These are phyloP conservation scores for Centroberyx gerrardi DNA, from an alignment of 2,797 vertebrate species.

Conservation along the genomic window DNA sequence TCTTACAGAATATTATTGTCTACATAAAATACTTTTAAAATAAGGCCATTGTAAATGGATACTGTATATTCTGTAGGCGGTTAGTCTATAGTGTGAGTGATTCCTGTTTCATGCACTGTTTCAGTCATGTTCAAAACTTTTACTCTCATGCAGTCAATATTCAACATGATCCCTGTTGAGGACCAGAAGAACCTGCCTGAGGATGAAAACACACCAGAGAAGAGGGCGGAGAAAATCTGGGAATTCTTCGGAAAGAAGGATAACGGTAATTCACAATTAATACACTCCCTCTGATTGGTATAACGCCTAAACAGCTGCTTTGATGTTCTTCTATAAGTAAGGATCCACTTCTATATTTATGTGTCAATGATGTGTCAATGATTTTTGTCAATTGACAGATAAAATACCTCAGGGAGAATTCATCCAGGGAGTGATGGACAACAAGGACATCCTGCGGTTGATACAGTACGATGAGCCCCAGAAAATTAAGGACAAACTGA, in stretches of 20 bases:
- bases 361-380: no score
- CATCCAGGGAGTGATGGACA: slow-evolving; percentile 91
- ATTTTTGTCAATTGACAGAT: slow-evolving; percentile 77
- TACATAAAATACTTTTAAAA: no score
- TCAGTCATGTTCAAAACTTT: background rate
- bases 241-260: slow-evolving; percentile 92
- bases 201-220: slow-evolving; percentile 93
- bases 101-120: background rate
- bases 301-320: background rate
- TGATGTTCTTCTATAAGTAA: no score
- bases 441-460: slow-evolving; percentile 92
- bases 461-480: slow-evolving; percentile 93
- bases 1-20: no score
- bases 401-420: slow-evolving; percentile 93
- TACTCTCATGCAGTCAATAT: slow-evolving; percentile 88
- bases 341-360: no score
- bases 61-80: background rate
- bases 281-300: background rate
- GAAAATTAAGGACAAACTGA: slow-evolving; percentile 89
- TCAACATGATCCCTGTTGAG: slow-evolving; percentile 92
- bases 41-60: background rate
- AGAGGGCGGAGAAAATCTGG: slow-evolving; percentile 93
- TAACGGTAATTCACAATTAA: slow-evolving; percentile 81
- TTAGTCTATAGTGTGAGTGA: background rate
- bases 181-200: slow-evolving; percentile 89